Evolutionary conservation across 2,888 invertebrate species (phyloP).

Genomic region (Gastracanthus pulcherrimus): DNA sequence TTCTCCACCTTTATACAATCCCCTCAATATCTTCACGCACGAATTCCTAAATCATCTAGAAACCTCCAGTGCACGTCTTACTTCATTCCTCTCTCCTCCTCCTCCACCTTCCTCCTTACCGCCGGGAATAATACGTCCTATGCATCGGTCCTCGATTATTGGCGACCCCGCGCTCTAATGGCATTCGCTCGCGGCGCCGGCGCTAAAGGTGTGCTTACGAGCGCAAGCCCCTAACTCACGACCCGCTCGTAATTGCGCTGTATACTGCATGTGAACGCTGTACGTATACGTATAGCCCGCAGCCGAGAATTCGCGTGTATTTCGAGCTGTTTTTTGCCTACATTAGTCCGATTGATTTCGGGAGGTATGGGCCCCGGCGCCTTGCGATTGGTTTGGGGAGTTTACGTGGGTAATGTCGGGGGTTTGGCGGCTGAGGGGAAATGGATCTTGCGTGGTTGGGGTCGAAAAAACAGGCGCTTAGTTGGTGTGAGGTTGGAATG

Average conservation of each 20-base stretch:
- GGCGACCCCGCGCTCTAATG: constrained; percentile 18
- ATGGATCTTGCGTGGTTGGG: too few species aligned
- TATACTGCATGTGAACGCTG: not conserved
- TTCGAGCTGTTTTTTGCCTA: constrained; percentile 21
- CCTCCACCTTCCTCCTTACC: not conserved
- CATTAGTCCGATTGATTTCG: constrained; percentile 18
- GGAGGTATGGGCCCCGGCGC: too few species aligned
- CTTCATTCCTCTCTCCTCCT: not conserved
- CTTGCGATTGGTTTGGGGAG: too few species aligned
- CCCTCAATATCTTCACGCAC: not conserved
- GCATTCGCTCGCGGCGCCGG: not conserved
- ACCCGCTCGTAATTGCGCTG: constrained; percentile 26
- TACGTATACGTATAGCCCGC: not conserved
- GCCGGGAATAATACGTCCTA: not conserved
- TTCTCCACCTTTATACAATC: too few species aligned
- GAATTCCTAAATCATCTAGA: not conserved
- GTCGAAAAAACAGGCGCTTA: too few species aligned
- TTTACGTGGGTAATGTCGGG: too few species aligned
- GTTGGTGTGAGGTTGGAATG: too few species aligned
- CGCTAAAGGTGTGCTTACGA: constrained; percentile 38
- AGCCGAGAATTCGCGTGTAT: constrained; percentile 31
- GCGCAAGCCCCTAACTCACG: constrained; percentile 13
- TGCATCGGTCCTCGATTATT: constrained; percentile 52
- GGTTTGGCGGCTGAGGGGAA: too few species aligned
- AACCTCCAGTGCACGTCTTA: constrained; percentile 9